Evolutionary conservation across 1,140 invertebrate genomes (phyloP), one percentile per base, ranked within the genome.

Genomic region (Lycorma delicatula): DNA sequence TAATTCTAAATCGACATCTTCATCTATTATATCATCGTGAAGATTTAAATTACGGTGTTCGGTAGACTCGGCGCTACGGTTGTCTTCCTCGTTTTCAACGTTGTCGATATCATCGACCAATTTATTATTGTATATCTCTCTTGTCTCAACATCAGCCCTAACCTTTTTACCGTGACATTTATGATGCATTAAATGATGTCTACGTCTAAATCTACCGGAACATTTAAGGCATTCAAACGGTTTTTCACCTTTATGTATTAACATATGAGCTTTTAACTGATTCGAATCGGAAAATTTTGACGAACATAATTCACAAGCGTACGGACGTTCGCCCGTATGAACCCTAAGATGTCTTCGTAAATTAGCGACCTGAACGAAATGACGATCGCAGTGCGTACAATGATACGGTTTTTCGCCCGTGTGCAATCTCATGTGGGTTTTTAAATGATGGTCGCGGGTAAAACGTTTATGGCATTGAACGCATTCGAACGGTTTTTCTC

Each of bases 401-500:
- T 89, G 84, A 68, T 94, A 96, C 0, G 92, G 92, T 64, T 94
- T 91, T 69, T 96, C 92, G 4, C 93, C 93, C 0, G 92, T 95
- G 71, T 97, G 93, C 28, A 95, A 74, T 7, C 92, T 76, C 79
- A 95, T 88, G 70, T 97, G 93, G 0, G 91, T 95, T 72, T 95
- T 96, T 29, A 95, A 74, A 65, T 96, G 92, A 67, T 95, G 92
- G 70, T 96, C 92, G n/a, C 95, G 82, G 1, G 94, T 97, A 70
- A 98, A 98, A 61, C 90, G 81, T 70, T 97, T 93, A 63, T 93
- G 86, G 71, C 95, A 98, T 71, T 92, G 86, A 5, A 84, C 85
- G 69, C 95, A 98, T 68, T 95, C 89, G 75, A 97, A 97, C 0
- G 95, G 95, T 67, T 97, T 95, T 68, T 95, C 92, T 0, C 95